A percentile compares a stretch with the other conserved stretches of the same genome.
phyloP scores from a whole-genome alignment of 2,888 invertebrate genomes.

The Teleogryllus oceanicus region DNA sequence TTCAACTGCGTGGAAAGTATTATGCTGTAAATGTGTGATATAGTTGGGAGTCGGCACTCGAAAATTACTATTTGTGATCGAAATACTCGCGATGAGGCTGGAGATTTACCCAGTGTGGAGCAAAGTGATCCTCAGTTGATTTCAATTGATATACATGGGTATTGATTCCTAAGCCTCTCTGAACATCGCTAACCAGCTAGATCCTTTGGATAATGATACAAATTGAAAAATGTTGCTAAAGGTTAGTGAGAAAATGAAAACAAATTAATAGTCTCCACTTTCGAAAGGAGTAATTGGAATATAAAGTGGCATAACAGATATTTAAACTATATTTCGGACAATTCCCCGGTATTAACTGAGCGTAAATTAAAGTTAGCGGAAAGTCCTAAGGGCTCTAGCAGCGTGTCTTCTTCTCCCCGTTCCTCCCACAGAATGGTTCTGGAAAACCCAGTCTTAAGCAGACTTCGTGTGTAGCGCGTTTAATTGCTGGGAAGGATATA shows the following conservation, averaged over 20 bases:
- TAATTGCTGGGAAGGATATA: too few relatives aligned
- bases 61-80: constrained; percentile 3
- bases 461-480: too few relatives aligned
- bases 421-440: too few relatives aligned
- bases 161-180: not conserved
- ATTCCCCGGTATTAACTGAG: not conserved
- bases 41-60: not conserved
- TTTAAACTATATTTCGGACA: constrained; percentile 18
- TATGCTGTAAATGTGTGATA: not conserved
- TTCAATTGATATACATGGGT: constrained; percentile 18
- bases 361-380: not conserved
- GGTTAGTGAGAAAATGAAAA: constrained; percentile 18
- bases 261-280: not conserved
- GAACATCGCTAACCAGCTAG: not conserved
- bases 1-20: not conserved
- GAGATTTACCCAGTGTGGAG: not conserved
- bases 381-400: not conserved
- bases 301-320: constrained; percentile 18
- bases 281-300: not conserved
- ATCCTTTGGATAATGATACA: not conserved
- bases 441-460: too few relatives aligned
- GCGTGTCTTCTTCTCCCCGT: too few relatives aligned
- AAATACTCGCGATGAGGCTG: not conserved
- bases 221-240: constrained; percentile 18
- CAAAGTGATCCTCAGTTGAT: not conserved